Evolutionary conservation across 2,888 invertebrate species (phyloP).

Genomic region (Tortrix viridana): DNA sequence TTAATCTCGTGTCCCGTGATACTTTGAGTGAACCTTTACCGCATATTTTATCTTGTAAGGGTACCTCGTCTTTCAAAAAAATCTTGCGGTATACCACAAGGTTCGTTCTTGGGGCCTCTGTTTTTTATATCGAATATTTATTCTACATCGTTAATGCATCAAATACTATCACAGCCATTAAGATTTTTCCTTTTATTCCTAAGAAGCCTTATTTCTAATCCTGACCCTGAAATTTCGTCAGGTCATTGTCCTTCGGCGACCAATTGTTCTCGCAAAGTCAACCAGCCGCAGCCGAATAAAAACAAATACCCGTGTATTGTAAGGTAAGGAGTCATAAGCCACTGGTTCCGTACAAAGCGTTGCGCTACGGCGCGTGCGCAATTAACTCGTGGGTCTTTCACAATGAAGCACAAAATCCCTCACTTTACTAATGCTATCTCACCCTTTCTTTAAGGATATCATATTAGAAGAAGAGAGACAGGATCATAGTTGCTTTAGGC

Average conservation of each 20-base stretch:
- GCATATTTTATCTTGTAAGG: no score
- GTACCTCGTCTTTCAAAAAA: slow-evolving; percentile 3
- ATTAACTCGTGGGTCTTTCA: background rate
- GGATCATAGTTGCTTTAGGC: no score
- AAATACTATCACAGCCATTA: no score
- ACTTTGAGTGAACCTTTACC: no score
- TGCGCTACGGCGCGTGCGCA: slow-evolving; percentile 30
- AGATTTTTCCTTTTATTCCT: no score
- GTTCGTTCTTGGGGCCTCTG: slow-evolving; percentile 2
- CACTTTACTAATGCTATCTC: no score
- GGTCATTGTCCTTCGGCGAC: slow-evolving; percentile 7
- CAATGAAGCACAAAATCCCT: no score
- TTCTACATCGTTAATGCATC: no score
- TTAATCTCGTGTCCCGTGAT: no score
- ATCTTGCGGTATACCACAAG: slow-evolving; percentile 20
- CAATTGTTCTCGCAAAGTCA: slow-evolving; percentile 15
- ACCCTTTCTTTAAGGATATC: no score
- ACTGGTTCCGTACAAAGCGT: slow-evolving; percentile 33
- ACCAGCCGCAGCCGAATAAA: slow-evolving; percentile 20
- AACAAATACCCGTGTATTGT: slow-evolving; percentile 23
- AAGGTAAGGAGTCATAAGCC: slow-evolving; percentile 34
- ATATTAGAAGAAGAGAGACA: no score
- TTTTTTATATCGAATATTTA: background rate
- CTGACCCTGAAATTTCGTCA: slow-evolving; percentile 6
- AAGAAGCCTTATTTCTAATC: background rate